A percentile compares a stretch with the other conserved stretches of the same genome.
phyloP scores from a whole-genome alignment of 2,113 vertebrate species.

The Chloebia gouldiae region DNA sequence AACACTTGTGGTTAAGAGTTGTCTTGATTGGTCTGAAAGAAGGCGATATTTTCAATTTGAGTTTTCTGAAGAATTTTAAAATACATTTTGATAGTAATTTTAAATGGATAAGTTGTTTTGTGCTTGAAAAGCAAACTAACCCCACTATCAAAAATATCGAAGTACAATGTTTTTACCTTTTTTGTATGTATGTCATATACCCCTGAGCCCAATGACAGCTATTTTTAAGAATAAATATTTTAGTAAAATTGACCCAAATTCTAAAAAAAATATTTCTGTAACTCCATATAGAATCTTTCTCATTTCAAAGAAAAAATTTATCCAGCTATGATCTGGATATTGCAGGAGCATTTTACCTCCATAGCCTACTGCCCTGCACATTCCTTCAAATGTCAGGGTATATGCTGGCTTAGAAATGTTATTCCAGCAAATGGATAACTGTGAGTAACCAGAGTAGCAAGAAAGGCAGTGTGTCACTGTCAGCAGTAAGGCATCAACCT shows the following conservation, averaged over 20 bases:
- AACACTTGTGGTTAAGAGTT: background rate
- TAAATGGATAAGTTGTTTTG: background rate
- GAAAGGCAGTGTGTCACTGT: background rate
- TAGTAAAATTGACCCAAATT: background rate
- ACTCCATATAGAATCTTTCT: background rate
- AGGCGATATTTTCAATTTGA: background rate
- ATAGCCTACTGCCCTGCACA: background rate
- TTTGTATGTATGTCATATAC: background rate
- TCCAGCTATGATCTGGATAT: background rate
- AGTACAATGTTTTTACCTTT: background rate
- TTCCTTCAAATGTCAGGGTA: background rate
- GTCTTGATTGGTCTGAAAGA: constrained; percentile 11
- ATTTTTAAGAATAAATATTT: background rate
- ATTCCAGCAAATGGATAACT: background rate
- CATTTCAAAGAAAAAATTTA: background rate
- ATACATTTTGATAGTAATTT: background rate
- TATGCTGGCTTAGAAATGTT: background rate
- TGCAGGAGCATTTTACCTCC: background rate
- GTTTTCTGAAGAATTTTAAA: background rate
- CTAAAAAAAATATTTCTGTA: rapidly evolving
- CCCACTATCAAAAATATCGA: background rate
- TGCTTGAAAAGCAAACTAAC: background rate
- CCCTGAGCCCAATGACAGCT: background rate
- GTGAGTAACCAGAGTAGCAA: background rate
- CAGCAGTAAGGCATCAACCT: background rate